Base-by-base conservation (phyloP, 1,140 invertebrate species). In the Drosophila sturtevanti region DNA sequence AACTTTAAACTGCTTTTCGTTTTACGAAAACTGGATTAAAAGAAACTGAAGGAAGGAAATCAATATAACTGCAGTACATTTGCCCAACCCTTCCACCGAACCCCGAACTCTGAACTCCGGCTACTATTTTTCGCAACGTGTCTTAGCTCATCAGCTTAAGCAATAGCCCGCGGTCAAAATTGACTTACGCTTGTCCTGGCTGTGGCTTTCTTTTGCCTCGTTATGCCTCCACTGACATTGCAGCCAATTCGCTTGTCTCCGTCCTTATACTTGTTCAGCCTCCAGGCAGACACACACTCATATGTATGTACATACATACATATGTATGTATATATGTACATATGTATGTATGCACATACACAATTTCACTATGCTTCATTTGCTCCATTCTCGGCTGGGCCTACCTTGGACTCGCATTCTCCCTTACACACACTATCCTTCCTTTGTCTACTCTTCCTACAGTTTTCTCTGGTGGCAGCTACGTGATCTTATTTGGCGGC, bases 91-190 rank as follows among this genome's bases (percentile, higher is more conserved):
- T 35, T 35, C 10, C 3, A 31, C 27, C 27, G 27, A 31, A 31
- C 27, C 6, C n/a, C n/a, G n/a, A n/a, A 12, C 24, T 22, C 22
- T 6, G 21, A 24, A 22, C 38, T 14, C 27, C 27, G 14, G 38
- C 34, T 22, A 11, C 55, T 14, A 4, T 6, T 31, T 34, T 22
- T 38, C 64, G 37, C 37, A 63, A n/a, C 55, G 38, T 61, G 71
- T 64, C 72, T 72, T 61, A 72, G 73, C 84, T 89, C 84, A 87
- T 87, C 84, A 87, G 84, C 84, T 89, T 89, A 77, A 71, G 84
- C 79, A 87, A 87, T 89, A 87, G 76, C 84, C 84, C 79, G 84
- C 84, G 79, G 84, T 89, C 79, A 79, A 69, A 82, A 77, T 79
- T 87, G 75, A 87, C 71, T 86, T 79, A 87, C 79, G 37, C 65